A percentile compares a stretch with the other conserved stretches of the same genome.
Evolutionary conservation across 35 echinoderm and acorn worm genomes (phyloP).

Genomic region (Lytechinus variegatus): DNA sequence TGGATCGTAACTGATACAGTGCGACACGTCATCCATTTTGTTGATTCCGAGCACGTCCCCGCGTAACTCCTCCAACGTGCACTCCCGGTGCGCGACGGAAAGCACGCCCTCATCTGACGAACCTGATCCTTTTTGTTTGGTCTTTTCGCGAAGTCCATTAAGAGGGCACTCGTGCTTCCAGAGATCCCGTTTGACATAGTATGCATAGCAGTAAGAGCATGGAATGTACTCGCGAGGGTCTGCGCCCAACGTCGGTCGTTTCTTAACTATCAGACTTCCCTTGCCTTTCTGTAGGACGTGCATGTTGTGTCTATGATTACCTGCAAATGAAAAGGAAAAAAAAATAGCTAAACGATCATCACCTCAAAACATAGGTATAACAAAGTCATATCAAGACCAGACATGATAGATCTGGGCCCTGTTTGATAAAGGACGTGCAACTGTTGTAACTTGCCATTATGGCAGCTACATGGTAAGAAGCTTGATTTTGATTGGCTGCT

Average conservation of each 20-base stretch:
- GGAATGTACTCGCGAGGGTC: slow-evolving; percentile 66
- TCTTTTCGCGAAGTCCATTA: slow-evolving; percentile 36
- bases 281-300: slow-evolving; percentile 57
- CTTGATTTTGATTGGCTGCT: no score
- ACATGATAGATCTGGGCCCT: no score
- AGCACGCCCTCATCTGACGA: background rate
- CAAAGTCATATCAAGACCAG: no score
- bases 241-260: slow-evolving; percentile 49
- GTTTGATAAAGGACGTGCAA: no score
- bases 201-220: slow-evolving; percentile 66
- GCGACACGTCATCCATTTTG: slow-evolving; percentile 23
- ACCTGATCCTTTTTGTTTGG: background rate
- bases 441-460: no score
- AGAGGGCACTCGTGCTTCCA: slow-evolving; percentile 71
- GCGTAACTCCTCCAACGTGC: slow-evolving; percentile 11
- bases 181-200: slow-evolving; percentile 60
- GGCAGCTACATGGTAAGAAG: no score
- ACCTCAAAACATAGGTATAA: no score
- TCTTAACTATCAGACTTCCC: slow-evolving; percentile 63
- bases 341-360: no score
- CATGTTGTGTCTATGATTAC: slow-evolving; percentile 70
- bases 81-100: slow-evolving; percentile 13
- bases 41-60: slow-evolving; percentile 24
- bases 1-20: slow-evolving; percentile 45
- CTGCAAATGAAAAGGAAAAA: background rate